Conservation (phyloP, 2,797 vertebrate species). For the Hippocampus kuda region DNA sequence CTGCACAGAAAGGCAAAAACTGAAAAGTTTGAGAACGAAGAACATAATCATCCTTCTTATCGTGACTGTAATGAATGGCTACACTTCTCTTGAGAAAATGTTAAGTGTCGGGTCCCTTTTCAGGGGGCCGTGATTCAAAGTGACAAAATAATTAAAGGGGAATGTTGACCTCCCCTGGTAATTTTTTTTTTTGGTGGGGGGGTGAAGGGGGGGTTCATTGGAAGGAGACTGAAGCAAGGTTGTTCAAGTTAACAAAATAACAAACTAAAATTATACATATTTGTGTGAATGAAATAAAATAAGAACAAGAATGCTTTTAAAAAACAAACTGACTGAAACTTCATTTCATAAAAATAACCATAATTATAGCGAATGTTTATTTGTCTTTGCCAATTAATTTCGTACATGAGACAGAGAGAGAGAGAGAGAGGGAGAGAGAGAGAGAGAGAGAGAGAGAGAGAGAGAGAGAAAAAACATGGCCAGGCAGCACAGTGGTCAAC, state of each 20-base stretch:
- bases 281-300: too few species aligned
- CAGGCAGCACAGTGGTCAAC: too few species aligned
- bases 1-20: background rate
- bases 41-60: background rate
- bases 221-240: background rate
- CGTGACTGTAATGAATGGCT: background rate
- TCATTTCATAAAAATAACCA: too few species aligned
- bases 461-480: too few species aligned
- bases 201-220: background rate
- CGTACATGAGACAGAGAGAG: background rate
- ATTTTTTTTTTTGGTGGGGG: background rate
- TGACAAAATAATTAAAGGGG: slow-evolving; percentile 6
- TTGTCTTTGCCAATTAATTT: too few species aligned
- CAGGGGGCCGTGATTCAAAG: background rate
- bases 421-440: background rate
- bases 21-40: background rate
- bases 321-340: too few species aligned
- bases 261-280: too few species aligned
- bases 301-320: too few species aligned
- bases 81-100: background rate
- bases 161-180: background rate
- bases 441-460: slow-evolving; percentile 4
- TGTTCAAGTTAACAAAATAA: too few species aligned
- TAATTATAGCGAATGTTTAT: too few species aligned
- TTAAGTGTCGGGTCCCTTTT: background rate